Evolutionary conservation across 2,888 invertebrate species (phyloP), one percentile per base, ranked within the genome.

Genomic region (Hypselothyrea guttata): DNA sequence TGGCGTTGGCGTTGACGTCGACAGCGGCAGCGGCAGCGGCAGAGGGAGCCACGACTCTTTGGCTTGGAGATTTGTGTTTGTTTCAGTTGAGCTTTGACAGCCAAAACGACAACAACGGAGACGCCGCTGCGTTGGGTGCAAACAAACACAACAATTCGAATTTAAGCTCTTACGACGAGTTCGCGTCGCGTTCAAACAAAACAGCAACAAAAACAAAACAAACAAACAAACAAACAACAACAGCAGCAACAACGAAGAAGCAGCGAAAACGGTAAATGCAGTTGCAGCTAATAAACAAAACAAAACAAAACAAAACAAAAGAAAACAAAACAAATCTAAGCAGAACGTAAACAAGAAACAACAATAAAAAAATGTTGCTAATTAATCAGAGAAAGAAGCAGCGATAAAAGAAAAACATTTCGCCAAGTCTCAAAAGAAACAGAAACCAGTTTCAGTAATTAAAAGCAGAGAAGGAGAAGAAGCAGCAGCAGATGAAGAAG

Each of bases 41-140:
- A 27, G 2, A 48, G 7, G 7, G 22, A 16, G 5, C 35, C 9
- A 12, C 30, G 12, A 9, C 37, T 7, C 13, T 7, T 8, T 16
- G 38, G 18, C 9, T 41, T 60, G 16, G n/a, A 18, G 16, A 16
- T n/a, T 35, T 35, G 37, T 38, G 53, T 38, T 46, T 56, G 55
- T 67, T 79, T 87, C 77, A 87, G 87, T 87, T 83, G 83, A 88
- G 88, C 84, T 87, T 86, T 87, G 84, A 77, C 75, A 83, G 85
- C 76, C 84, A 49, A 77, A 74, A 77, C 71, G 82, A 82, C 58
- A 59, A 75, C 68, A 70, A 73, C 62, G 45, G 55, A 81, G 81
- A 84, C 83, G 77, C 71, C 74, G 85, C 71, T 84, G 79, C 77
- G 83, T 77, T 79, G 74, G 54, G 77, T 84, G 84, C 68, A 64